phyloP scores from a whole-genome alignment of 92 coral and sea anemone species.

The Porites divaricata region DNA sequence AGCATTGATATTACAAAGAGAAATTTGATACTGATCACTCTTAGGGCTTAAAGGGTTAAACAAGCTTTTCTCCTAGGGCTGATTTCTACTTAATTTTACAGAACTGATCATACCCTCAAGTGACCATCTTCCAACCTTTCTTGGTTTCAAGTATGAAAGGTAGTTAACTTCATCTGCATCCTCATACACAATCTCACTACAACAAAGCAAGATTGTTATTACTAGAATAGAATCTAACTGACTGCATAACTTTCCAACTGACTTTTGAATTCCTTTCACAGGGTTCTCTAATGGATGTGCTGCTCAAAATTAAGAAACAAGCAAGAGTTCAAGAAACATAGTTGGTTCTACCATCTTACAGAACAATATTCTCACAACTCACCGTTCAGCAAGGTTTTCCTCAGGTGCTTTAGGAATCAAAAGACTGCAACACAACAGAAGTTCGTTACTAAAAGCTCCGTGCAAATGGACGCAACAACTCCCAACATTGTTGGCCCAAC shows the following conservation, averaged over 20 bases:
- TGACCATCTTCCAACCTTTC: slow-evolving; percentile 73
- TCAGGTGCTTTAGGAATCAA: slow-evolving; percentile 68
- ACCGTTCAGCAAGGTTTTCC: slow-evolving; percentile 71
- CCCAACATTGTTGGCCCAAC: no score
- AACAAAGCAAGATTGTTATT: not conserved
- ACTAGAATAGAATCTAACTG: not conserved
- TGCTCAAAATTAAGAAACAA: no score
- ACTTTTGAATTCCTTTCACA: no score
- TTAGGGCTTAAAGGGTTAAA: no score
- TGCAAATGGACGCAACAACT: not conserved
- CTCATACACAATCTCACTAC: slow-evolving; percentile 75
- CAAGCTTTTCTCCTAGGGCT: no score
- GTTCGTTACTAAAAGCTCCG: not conserved
- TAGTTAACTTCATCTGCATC: slow-evolving; percentile 61
- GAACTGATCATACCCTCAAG: slow-evolving; percentile 56
- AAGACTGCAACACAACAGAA: slow-evolving; percentile 61
- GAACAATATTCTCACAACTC: not conserved
- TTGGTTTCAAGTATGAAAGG: slow-evolving; percentile 53
- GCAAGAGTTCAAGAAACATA: no score
- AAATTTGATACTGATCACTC: no score
- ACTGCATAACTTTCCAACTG: no score
- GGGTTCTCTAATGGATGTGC: no score
- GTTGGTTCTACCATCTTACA: no score
- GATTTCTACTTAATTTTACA: not conserved
- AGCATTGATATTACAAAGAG: no score